Percentiles rank a stretch among this genome's conserved stretches.
These are phyloP conservation scores for Drosophila orena DNA, from an alignment of 1,140 invertebrate genomes.

Conservation along the genomic window DNA sequence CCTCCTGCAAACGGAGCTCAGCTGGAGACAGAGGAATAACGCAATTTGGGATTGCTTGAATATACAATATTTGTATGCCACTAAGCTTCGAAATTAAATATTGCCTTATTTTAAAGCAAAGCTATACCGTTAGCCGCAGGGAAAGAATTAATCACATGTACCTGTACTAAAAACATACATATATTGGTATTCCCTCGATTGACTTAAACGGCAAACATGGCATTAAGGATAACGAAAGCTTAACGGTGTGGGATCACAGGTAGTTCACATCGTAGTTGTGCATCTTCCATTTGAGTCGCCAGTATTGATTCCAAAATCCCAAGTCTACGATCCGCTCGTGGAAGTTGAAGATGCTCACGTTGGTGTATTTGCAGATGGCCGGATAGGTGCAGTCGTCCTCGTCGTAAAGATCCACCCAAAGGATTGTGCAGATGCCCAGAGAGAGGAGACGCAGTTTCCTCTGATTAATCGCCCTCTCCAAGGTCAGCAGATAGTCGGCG, in stretches of 20 bases:
- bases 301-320: conserved; percentile 91
- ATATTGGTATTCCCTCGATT: conserved; percentile 39
- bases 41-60: neutral
- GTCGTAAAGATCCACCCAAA: conserved; percentile 90
- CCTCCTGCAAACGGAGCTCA: conserved; percentile 38
- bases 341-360: conserved; percentile 87
- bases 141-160: neutral
- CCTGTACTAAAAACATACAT: conserved; percentile 22
- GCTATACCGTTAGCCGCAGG: neutral
- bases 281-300: conserved; percentile 89
- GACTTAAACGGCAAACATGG: conserved; percentile 77
- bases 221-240: conserved; percentile 50
- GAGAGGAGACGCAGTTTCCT: conserved; percentile 88
- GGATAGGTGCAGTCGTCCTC: conserved; percentile 89
- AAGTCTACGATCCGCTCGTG: conserved; percentile 90
- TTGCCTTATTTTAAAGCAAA: conserved; percentile 4
- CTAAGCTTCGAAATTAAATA: conserved; percentile 1
- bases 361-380: conserved; percentile 89
- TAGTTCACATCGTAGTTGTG: conserved; percentile 92
- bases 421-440: conserved; percentile 90
- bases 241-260: conserved; percentile 62
- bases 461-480: conserved; percentile 89
- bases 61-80: conserved; percentile 14
- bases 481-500: conserved; percentile 87
- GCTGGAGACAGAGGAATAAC: neutral